phyloP scores from a whole-genome alignment of 2,888 invertebrate genomes.

The Xestia xanthographa region DNA sequence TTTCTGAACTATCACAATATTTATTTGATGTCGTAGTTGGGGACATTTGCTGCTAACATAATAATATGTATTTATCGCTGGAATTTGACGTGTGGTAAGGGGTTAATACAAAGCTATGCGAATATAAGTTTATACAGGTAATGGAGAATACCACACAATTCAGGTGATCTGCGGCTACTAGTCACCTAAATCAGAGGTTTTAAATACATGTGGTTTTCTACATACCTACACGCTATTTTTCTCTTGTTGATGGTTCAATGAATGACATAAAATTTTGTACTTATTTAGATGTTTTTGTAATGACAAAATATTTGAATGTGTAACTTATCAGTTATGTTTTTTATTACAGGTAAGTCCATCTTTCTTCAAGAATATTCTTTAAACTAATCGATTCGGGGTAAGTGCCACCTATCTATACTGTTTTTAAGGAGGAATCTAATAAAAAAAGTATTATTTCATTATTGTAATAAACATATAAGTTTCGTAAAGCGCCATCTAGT shows the following conservation, averaged over 20 bases:
- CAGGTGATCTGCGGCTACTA: not conserved
- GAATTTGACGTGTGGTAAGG: constrained; percentile 18
- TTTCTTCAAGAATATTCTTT: not conserved
- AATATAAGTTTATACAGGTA: not conserved
- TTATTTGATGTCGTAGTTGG: constrained; percentile 3
- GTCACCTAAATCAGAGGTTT: not conserved
- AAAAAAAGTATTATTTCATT: not conserved
- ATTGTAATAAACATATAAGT: not conserved
- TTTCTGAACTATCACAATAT: not conserved
- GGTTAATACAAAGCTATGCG: not conserved
- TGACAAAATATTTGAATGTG: not conserved
- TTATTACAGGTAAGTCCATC: constrained; percentile 72
- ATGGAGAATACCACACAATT: not conserved
- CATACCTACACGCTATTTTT: not conserved
- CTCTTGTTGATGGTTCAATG: constrained; percentile 55
- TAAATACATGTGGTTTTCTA: not conserved
- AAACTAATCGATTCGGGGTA: not conserved
- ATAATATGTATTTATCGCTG: constrained; percentile 8
- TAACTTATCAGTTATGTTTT: constrained; percentile 14
- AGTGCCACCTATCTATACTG: constrained; percentile 25
- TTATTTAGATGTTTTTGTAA: not conserved
- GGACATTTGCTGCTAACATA: constrained; percentile 5
- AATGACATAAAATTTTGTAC: constrained; percentile 1
- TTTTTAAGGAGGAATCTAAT: not conserved
- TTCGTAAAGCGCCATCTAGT: constrained; percentile 76